Conservation (phyloP, 1,140 invertebrate genomes). For the Trachymyrmex septentrionalis region DNA sequence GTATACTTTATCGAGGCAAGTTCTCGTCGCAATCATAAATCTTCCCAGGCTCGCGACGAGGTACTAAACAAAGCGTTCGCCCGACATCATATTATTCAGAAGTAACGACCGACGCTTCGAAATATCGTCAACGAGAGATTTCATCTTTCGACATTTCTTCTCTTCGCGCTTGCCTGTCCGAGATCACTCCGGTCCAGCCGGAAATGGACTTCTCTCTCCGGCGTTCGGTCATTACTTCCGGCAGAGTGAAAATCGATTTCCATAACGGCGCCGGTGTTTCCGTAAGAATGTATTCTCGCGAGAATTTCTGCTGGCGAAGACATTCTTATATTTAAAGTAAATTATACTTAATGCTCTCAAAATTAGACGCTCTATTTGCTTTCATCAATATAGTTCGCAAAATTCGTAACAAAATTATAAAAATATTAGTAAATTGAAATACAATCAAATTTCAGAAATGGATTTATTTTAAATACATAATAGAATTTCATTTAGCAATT, state of each 20-base stretch:
- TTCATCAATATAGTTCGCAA: neutral
- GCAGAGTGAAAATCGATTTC: slow-evolving; percentile 17
- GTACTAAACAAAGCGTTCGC: slow-evolving; percentile 62
- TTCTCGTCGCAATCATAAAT: slow-evolving; percentile 69
- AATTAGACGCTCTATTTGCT: neutral
- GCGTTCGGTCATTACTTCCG: slow-evolving; percentile 31
- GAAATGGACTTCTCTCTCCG: slow-evolving; percentile 41
- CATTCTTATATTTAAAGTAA: neutral
- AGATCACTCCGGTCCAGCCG: slow-evolving; percentile 25
- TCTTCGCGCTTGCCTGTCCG: neutral
- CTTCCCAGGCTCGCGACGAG: slow-evolving; percentile 47
- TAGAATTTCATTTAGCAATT: neutral
- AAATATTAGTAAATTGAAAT: neutral
- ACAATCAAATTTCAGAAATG: neutral
- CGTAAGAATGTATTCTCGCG: neutral
- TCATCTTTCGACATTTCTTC: slow-evolving; percentile 36
- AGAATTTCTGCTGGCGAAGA: neutral
- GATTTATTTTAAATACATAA: neutral
- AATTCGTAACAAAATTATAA: neutral
- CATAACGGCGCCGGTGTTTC: neutral
- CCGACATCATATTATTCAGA: slow-evolving; percentile 59
- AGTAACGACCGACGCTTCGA: slow-evolving; percentile 55
- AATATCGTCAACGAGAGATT: slow-evolving; percentile 27
- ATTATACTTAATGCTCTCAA: neutral
- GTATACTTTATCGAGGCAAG: slow-evolving; percentile 61